These are phyloP conservation scores for Diplosoma virens DNA, from an alignment of 23 tunicate genomes.

Conservation along the genomic window DNA sequence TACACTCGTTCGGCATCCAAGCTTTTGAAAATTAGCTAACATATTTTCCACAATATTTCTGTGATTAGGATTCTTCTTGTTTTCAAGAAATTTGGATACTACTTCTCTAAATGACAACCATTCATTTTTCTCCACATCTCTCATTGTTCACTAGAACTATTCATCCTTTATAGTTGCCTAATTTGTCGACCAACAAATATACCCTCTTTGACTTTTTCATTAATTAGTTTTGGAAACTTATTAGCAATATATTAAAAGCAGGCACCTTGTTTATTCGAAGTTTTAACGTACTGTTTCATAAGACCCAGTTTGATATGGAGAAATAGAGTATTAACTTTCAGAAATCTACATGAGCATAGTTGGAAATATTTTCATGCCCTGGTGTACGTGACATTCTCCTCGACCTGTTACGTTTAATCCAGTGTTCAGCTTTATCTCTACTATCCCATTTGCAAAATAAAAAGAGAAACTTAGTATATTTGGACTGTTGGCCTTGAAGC, in stretches of 20 bases:
- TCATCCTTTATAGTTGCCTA: conserved; percentile 28
- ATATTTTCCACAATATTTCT: conserved; percentile 5
- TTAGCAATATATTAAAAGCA: conserved; percentile 14
- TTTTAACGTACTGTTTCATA: conserved; percentile 6
- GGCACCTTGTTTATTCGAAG: conserved; percentile 8
- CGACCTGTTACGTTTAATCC: conserved; percentile 13
- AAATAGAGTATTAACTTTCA: too few relatives aligned
- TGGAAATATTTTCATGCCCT: conserved; percentile 2
- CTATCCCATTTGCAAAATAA: conserved; percentile 13
- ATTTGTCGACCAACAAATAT: conserved; percentile 10
- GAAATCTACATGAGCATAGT: background rate
- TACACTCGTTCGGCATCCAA: conserved; percentile 10
- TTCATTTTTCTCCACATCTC: conserved; percentile 1
- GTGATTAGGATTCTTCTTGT: conserved; percentile 1
- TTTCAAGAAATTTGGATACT: conserved; percentile 13
- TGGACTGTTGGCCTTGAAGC: too few relatives aligned
- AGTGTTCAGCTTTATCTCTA: background rate
- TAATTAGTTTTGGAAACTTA: conserved; percentile 10
- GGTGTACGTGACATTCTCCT: background rate
- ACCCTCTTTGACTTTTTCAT: conserved; percentile 20
- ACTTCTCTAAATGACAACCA: conserved; percentile 13
- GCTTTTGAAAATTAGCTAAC: conserved; percentile 9
- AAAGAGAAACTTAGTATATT: conserved; percentile 12
- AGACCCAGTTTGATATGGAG: background rate
- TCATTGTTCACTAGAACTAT: conserved; percentile 2